Evolutionary conservation across 2,888 invertebrate species (phyloP).

Genomic region (Caenorhabditis uteleia): DNA sequence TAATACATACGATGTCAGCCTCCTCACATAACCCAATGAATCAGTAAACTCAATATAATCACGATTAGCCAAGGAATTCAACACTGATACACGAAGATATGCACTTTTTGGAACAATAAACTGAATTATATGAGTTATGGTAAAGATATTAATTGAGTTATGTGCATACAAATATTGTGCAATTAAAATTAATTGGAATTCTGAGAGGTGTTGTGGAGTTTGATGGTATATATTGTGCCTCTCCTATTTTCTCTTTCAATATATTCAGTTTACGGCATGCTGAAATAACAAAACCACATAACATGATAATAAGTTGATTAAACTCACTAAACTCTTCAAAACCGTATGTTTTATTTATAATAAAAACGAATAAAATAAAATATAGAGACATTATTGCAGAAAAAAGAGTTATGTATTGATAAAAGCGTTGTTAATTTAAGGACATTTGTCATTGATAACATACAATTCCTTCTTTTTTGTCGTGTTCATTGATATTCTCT

Average conservation of each 20-base stretch:
- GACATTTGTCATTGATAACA: too few relatives aligned
- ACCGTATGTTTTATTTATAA: too few relatives aligned
- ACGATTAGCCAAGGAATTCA: constrained; percentile 13
- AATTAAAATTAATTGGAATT: constrained; percentile 19
- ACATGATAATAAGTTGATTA: constrained; percentile 1
- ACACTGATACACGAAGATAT: constrained; percentile 15
- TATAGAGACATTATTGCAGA: too few relatives aligned
- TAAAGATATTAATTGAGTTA: background rate
- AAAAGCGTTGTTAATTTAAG: too few relatives aligned
- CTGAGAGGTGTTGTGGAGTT: constrained; percentile 20
- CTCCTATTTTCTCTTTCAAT: constrained; percentile 8
- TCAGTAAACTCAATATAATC: constrained; percentile 27
- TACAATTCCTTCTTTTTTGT: too few relatives aligned
- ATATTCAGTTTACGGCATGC: constrained; percentile 12
- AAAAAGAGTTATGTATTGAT: too few relatives aligned
- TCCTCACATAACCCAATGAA: constrained; percentile 19
- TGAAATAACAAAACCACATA: constrained; percentile 2
- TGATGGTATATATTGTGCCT: constrained; percentile 11
- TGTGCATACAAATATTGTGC: constrained; percentile 4
- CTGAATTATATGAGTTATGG: constrained; percentile 7
- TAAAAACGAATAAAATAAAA: background rate
- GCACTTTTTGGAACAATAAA: constrained; percentile 13
- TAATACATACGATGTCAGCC: constrained; percentile 16
- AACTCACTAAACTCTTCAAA: too few relatives aligned
- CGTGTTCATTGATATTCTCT: too few relatives aligned